Percentiles rank a stretch among this genome's conserved stretches.
Evolutionary conservation across 2,888 invertebrate species (phyloP).

Genomic region (Oligia latruncula): DNA sequence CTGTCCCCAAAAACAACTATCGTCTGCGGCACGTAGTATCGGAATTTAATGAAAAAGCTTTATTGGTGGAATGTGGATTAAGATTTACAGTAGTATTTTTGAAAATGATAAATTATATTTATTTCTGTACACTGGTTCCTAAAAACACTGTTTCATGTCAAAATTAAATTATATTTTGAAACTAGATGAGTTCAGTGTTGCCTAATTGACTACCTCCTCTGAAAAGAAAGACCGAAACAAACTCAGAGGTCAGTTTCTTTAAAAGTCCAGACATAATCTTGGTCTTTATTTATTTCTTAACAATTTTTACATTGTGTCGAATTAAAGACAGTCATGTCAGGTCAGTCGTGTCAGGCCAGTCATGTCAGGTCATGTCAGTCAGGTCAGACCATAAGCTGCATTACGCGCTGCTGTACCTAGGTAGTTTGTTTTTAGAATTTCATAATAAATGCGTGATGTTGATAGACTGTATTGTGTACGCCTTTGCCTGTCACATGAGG

Average conservation of each 20-base stretch:
- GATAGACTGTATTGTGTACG: too few species aligned
- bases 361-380: too few species aligned
- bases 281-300: neutral
- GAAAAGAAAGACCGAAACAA: neutral
- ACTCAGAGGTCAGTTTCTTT: neutral
- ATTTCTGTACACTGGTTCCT: neutral
- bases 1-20: conserved; percentile 63
- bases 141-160: neutral
- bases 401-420: neutral
- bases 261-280: neutral
- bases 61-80: neutral
- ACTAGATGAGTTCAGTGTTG: neutral
- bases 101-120: neutral
- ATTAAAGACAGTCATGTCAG: too few species aligned
- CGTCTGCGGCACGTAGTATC: conserved; percentile 14
- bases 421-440: neutral
- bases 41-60: conserved; percentile 39
- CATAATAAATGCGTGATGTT: neutral
- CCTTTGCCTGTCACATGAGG: neutral
- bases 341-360: too few species aligned
- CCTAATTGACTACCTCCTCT: neutral
- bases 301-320: too few species aligned
- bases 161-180: neutral
- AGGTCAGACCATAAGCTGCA: neutral
- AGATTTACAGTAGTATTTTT: neutral